A percentile compares a stretch with the other conserved stretches of the same genome.
These are phyloP conservation scores for Haemorhous mexicanus DNA, from an alignment of 2,113 vertebrate genomes.

Conservation along the genomic window DNA sequence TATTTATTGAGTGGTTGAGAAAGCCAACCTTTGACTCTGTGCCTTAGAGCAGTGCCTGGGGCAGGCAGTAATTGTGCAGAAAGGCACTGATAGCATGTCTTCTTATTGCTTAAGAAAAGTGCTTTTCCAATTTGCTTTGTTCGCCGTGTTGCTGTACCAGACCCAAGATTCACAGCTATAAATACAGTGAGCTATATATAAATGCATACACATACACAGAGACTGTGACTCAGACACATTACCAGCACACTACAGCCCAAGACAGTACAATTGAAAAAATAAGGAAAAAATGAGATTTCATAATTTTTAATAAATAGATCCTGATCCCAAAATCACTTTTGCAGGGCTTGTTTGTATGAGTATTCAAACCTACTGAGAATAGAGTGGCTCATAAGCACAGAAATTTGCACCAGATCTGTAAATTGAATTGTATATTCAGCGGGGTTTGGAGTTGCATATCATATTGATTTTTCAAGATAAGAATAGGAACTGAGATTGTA, in stretches of 20 bases:
- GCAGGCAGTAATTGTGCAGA: slow-evolving; percentile 51
- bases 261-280: background rate
- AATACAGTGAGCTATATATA: slow-evolving; percentile 33
- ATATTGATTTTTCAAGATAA: background rate
- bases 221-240: slow-evolving; percentile 3
- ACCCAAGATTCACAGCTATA: background rate
- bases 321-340: background rate
- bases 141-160: background rate
- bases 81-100: background rate
- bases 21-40: slow-evolving; percentile 46
- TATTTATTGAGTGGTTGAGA: slow-evolving; percentile 30
- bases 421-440: background rate
- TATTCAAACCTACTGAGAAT: background rate
- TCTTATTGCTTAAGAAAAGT: slow-evolving; percentile 34
- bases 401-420: background rate
- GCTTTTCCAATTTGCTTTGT: slow-evolving; percentile 56
- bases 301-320: background rate
- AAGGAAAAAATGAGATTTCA: background rate
- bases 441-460: background rate
- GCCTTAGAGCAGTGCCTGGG: slow-evolving; percentile 51
- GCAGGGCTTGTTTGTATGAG: background rate
- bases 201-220: background rate
- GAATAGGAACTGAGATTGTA: background rate
- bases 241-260: background rate
- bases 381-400: background rate